Evolutionary conservation across 2,888 invertebrate genomes (phyloP).

Genomic region (Aquatica leii): DNA sequence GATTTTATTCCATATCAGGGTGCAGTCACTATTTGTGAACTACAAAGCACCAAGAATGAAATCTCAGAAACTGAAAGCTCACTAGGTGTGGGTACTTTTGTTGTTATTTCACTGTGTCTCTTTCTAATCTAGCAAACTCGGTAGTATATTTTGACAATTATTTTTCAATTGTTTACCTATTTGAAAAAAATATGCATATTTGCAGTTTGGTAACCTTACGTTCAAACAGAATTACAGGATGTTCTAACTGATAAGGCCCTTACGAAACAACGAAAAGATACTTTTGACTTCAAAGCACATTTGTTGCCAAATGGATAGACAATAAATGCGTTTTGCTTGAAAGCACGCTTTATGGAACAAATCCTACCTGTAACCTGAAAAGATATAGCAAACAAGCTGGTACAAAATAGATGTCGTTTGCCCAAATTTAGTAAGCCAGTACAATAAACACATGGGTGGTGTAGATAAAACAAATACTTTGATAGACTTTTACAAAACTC

Average conservation of each 20-base stretch:
- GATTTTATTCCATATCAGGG: conserved; percentile 17
- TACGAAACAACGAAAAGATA: not conserved
- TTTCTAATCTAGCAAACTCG: conserved; percentile 1
- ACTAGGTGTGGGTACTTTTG: conserved; percentile 1
- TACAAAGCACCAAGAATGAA: conserved; percentile 5
- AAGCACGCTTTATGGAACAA: too few relatives aligned
- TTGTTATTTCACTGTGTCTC: conserved; percentile 6
- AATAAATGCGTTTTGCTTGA: conserved; percentile 1
- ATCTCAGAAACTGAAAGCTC: not conserved
- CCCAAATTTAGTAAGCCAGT: too few relatives aligned
- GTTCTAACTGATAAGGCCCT: not conserved
- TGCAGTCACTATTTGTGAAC: not conserved
- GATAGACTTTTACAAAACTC: not conserved
- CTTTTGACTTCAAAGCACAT: too few relatives aligned
- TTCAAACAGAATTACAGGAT: not conserved
- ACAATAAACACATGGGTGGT: too few relatives aligned
- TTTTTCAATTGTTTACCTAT: not conserved
- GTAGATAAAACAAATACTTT: not conserved
- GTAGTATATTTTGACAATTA: conserved; percentile 7
- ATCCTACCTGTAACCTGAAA: not conserved
- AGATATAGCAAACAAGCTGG: not conserved
- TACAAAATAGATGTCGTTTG: too few relatives aligned
- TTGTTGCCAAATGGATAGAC: conserved; percentile 8
- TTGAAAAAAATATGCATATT: not conserved
- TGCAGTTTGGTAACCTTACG: not conserved